Conservation (phyloP, 2,113 vertebrate genomes). For the Alligator sinensis region DNA sequence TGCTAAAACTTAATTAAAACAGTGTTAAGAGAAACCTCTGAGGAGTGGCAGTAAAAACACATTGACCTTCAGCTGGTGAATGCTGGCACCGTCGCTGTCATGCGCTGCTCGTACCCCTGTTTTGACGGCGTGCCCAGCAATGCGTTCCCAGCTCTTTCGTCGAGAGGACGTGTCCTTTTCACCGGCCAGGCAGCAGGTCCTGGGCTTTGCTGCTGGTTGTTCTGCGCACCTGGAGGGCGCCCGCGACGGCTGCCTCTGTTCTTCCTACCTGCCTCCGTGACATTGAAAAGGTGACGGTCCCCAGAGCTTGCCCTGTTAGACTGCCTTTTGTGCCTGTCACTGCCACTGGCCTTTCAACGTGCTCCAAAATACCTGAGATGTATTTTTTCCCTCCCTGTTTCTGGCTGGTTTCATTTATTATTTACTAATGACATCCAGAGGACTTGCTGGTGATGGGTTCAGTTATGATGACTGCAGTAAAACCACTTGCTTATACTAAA, state of each 20-base stretch:
- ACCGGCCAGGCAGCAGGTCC: not conserved
- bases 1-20: constrained; percentile 27
- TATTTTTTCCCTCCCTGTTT: not conserved
- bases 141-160: not conserved
- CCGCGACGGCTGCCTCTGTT: rapidly evolving
- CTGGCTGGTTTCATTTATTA: not conserved
- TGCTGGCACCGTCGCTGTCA: not conserved
- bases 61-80: not conserved
- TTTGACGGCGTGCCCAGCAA: rapidly evolving
- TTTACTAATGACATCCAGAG: constrained; percentile 34
- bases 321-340: not conserved
- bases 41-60: not conserved
- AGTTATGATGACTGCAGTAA: not conserved
- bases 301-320: not conserved
- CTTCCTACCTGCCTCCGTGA: not conserved
- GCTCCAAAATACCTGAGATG: not conserved
- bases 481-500: not conserved
- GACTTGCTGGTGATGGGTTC: not conserved
- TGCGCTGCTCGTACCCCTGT: rapidly evolving
- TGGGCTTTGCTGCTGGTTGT: not conserved
- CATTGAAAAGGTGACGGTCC: not conserved
- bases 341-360: rapidly evolving
- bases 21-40: not conserved
- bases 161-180: not conserved
- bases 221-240: not conserved